A percentile compares a stretch with the other conserved stretches of the same genome.
These are phyloP conservation scores for Mayetiola destructor DNA, from an alignment of 2,888 invertebrate genomes.

Conservation along the genomic window DNA sequence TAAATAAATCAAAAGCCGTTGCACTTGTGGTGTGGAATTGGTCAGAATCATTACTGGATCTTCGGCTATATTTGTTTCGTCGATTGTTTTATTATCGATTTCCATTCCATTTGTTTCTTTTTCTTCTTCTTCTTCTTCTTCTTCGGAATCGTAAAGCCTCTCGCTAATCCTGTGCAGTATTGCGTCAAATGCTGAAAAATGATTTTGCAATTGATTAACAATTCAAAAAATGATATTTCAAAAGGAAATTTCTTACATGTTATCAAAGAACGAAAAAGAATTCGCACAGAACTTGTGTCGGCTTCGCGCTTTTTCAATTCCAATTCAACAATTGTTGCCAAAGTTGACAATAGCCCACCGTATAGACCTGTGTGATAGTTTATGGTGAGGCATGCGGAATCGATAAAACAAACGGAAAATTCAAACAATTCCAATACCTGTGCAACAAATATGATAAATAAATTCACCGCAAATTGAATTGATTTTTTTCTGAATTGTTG, in stretches of 20 bases:
- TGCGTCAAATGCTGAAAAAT: not conserved
- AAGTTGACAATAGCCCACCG: constrained; percentile 43
- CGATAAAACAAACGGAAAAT: not conserved
- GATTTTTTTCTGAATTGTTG: constrained; percentile 23
- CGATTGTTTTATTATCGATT: constrained; percentile 30
- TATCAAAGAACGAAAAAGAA: not conserved
- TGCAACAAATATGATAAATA: constrained; percentile 36
- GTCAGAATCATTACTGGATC: constrained; percentile 34
- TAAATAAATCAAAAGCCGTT: constrained; percentile 45
- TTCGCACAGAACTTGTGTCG: constrained; percentile 31
- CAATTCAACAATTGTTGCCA: constrained; percentile 45
- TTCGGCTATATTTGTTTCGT: constrained; percentile 19
- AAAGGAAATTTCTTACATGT: not conserved
- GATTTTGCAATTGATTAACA: not conserved
- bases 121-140: constrained; percentile 21
- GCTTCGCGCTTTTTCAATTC: constrained; percentile 44
- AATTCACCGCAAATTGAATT: constrained; percentile 39
- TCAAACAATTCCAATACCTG: no score
- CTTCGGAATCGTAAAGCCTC: not conserved
- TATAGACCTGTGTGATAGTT: constrained; percentile 38
- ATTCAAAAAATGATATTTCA: not conserved
- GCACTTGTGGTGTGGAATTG: constrained; percentile 51
- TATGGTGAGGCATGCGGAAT: not conserved
- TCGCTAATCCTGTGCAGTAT: not conserved
- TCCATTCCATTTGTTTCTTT: constrained; percentile 35